Base-by-base conservation (phyloP, 2,888 invertebrate species). In the Epistrophe grossulariae region DNA sequence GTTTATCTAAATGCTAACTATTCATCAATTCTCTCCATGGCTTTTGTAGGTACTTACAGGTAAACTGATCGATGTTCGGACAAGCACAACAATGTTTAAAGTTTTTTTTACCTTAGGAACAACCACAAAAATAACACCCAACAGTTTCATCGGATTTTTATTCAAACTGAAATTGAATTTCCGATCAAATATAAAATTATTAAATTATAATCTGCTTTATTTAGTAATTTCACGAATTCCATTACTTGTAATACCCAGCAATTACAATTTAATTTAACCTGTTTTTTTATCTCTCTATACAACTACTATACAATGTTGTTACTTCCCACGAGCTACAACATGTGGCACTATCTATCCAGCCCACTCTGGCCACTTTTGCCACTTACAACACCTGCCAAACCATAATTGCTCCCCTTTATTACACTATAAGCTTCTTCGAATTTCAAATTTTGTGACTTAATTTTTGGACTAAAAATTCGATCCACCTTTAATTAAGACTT, bases 251-350 rank as follows among this genome's bases (percentile, higher is more conserved):
- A 72, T 55, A 62, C 11, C 11, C 19, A 64, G 43, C 71, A 15
- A 28, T 24, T 62, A 76, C 74, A 76, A 62, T 81, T 76, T 40
- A 73, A 78, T 81, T 71, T 43, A 48, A 64, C 52, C 28, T 11
- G 52, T 40, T 60, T 38, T 17, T 19, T 19, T 24, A 1, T 24
- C 0, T 35, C 4, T 9, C 24, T 2, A 24, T 24, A 8, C 40
- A 40, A 17, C 7, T 4, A 5, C 11, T 13, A 38, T 50, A 66
- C 52, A 78, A 78, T 78, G 60, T 60, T 52, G 68, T 38, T 62
- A 60, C 83, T 83, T 83, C 83, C 83, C 83, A 83, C 83, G 78
- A 78, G 73, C 50, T 11, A 76, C 15, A n/a, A 28, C 62, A 62
- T 71, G 74, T 64, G 48, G 48, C 66, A 64, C 68, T 38, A 15